Percentiles rank a stretch among this genome's conserved stretches.
Evolutionary conservation across 2,797 vertebrate genomes (phyloP).

Genomic region (Danio aesculapii): DNA sequence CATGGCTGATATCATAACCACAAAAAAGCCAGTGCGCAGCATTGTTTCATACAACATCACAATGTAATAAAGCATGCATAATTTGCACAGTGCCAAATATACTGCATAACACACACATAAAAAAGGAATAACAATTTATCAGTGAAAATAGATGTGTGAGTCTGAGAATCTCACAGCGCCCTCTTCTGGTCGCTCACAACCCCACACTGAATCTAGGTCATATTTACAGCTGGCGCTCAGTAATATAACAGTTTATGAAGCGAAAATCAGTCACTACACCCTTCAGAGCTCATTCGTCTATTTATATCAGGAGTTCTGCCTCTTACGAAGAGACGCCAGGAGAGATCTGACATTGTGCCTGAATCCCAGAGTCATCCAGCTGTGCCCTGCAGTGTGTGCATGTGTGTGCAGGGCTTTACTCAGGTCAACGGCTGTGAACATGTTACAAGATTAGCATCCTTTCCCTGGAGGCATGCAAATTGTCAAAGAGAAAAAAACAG

Average conservation of each 20-base stretch:
- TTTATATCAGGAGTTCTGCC: constrained; percentile 22
- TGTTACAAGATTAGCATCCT: constrained; percentile 18
- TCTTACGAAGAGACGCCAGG: neutral
- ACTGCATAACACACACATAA: too few relatives aligned
- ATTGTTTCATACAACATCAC: too few relatives aligned
- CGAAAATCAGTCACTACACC: constrained; percentile 23
- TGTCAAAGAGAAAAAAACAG: neutral
- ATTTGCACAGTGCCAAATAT: too few relatives aligned
- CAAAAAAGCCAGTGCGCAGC: too few relatives aligned
- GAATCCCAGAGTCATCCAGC: neutral
- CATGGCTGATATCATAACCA: too few relatives aligned
- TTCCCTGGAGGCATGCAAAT: neutral
- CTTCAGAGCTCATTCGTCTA: constrained; percentile 22
- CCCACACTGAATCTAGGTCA: constrained; percentile 32
- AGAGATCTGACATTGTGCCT: constrained; percentile 28
- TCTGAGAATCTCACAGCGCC: constrained; percentile 47
- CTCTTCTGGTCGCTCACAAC: constrained; percentile 52
- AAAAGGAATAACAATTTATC: neutral
- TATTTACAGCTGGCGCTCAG: neutral
- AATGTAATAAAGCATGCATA: too few relatives aligned
- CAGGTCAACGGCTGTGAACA: constrained; percentile 5
- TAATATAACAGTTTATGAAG: constrained; percentile 17
- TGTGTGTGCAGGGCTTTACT: neutral
- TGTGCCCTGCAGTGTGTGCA: neutral
- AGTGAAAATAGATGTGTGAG: neutral